These are phyloP conservation scores for Myodes glareolus DNA, from an alignment of 2,113 vertebrate species.

Conservation along the genomic window DNA sequence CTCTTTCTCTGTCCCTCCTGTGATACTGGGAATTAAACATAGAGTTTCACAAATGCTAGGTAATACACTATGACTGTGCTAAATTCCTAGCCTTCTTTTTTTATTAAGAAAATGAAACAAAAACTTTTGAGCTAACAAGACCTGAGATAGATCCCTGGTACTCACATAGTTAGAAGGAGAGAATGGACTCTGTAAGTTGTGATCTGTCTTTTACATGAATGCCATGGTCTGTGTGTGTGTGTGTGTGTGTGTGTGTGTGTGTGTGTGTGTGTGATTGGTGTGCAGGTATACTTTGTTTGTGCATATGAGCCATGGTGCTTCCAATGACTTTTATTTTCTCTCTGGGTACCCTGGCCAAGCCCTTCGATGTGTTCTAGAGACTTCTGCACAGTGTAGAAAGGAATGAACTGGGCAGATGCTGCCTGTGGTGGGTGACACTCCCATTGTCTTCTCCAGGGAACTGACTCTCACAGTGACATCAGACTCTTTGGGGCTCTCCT, in stretches of 20 bases:
- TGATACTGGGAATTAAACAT: neutral
- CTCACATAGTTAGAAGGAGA: neutral
- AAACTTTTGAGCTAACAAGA: neutral
- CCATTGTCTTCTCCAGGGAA: neutral
- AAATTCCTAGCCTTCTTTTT: neutral
- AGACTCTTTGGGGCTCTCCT: fast-evolving
- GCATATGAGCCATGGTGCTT: neutral
- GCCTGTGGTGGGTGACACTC: neutral
- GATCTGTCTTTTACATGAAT: too few relatives aligned
- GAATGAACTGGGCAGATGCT: neutral
- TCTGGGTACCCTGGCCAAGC: neutral
- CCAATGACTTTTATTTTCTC: neutral
- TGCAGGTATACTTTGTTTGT: too few relatives aligned
- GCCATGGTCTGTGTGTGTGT: neutral
- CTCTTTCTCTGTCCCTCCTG: neutral
- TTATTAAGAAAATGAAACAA: neutral
- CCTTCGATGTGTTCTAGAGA: neutral
- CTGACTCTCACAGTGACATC: neutral
- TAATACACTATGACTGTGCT: neutral
- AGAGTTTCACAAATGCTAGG: neutral
- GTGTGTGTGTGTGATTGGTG: neutral
- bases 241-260: neutral
- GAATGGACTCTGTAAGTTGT: neutral
- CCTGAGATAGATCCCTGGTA: neutral
- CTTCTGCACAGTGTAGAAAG: neutral